Percentiles rank a stretch among this genome's conserved stretches.
Evolutionary conservation across 1,140 invertebrate genomes (phyloP).

Genomic region (Heliconius nattereri): DNA sequence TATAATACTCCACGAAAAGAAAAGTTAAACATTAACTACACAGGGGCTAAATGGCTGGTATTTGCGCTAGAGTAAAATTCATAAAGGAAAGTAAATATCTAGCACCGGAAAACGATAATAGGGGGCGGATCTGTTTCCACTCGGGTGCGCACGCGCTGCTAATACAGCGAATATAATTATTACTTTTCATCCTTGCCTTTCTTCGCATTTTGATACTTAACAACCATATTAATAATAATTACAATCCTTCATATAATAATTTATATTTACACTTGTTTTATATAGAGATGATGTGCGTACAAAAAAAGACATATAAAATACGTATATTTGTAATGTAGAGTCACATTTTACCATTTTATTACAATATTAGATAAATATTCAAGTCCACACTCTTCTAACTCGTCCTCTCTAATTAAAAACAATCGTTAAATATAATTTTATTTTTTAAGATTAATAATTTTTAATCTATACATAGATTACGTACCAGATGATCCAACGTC

Average conservation of each 20-base stretch:
- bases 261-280: not conserved
- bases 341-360: no score
- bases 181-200: conserved; percentile 21
- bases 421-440: not conserved
- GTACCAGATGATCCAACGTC: conserved; percentile 12
- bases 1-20: not conserved
- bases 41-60: not conserved
- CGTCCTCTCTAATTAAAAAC: not conserved
- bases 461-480: not conserved
- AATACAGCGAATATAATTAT: no score
- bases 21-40: not conserved
- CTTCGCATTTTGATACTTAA: not conserved
- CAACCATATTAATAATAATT: not conserved
- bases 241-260: no score
- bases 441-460: not conserved
- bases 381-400: not conserved
- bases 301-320: no score
- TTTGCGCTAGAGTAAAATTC: not conserved
- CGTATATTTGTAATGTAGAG: no score
- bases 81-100: conserved; percentile 27
- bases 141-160: conserved; percentile 22
- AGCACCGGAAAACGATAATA: conserved; percentile 32
- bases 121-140: conserved; percentile 35
- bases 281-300: no score
- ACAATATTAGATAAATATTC: no score